Base-by-base conservation (phyloP, 35 echinoderm and acorn worm species). In the Lytechinus variegatus region DNA sequence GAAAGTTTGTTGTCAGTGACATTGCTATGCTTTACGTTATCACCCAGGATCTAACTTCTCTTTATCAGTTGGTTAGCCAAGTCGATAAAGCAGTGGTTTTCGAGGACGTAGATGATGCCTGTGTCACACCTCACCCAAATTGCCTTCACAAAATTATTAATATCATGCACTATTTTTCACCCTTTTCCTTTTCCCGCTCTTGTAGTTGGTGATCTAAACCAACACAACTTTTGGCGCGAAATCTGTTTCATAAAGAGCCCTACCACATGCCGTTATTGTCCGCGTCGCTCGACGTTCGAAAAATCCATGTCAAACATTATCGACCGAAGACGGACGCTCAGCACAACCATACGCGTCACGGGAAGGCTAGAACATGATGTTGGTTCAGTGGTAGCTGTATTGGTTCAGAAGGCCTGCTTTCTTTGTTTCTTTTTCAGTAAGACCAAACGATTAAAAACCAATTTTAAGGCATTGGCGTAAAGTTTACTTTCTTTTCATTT, bases 231-330 rank as follows among this genome's bases (percentile, higher is more conserved):
- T 79, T 79, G 66, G 66, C 21, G 66, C 66, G 66, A 79, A 4
- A 24, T 79, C n/a, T 79, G 19, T 79, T 79, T 79, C 56, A 9
- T 58, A 79, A 4, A 79, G 66, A 16, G 66, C 66, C 19, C 66
- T 4, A 79, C 19, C 16, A 24, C 66, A 79, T 79, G 66, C 66
- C 66, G 16, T 79, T 79, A 79, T 79, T 79, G 66, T 79, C 66
- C 21, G 66, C 66, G 66, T 24, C 66, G n/a, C 66, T 79, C 14
- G 66, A 24, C 66, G 66, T 79, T 24, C 66, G 19, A 16, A 79
- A 79, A 79, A 79, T n/a, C n/a, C 66, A 79, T 79, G 66, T 79
- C 66, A 79, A 79, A 79, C 66, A 79, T 24, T 79, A 79, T 79
- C 66, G 66, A 79, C 66, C 66, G 7, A 8, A 6, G 19, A 79